Conservation (phyloP, 2,888 invertebrate species). For the Silvanus unidentatus region DNA sequence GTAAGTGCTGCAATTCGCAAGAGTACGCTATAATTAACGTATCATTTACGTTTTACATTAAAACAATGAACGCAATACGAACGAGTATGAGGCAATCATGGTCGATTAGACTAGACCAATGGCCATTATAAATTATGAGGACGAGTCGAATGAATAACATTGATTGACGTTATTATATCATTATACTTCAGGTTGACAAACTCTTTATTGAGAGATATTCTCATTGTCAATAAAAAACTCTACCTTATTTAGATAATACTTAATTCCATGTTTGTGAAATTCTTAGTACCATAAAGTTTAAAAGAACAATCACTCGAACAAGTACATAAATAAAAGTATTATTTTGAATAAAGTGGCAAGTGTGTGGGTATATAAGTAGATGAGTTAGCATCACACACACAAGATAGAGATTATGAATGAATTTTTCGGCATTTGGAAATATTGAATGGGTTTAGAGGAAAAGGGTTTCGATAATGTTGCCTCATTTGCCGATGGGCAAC, state of each 20-base stretch:
- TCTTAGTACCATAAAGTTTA: conserved; percentile 11
- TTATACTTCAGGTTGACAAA: conserved; percentile 17
- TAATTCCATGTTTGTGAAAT: conserved; percentile 19
- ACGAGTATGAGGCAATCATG: conserved; percentile 11
- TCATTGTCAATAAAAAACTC: conserved; percentile 10
- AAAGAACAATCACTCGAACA: too few species aligned
- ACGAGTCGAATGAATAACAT: conserved; percentile 13
- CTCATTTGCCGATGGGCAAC: too few species aligned
- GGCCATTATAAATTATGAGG: conserved; percentile 10
- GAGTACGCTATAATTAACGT: conserved; percentile 14
- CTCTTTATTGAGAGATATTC: conserved; percentile 13
- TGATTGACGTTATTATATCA: conserved; percentile 16
- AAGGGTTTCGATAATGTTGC: too few species aligned
- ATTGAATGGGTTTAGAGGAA: too few species aligned
- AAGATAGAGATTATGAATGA: too few species aligned
- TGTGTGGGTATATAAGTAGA: too few species aligned
- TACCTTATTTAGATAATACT: conserved; percentile 19
- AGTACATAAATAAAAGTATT: too few species aligned
- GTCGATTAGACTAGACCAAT: conserved; percentile 17
- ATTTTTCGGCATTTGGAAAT: too few species aligned
- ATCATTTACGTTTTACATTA: conserved; percentile 14
- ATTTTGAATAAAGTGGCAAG: too few species aligned
- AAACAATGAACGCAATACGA: conserved; percentile 12
- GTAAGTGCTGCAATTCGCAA: conserved; percentile 10
- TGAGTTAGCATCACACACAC: too few species aligned